These are phyloP conservation scores for Callithrix jacchus DNA, from an alignment of 2,113 vertebrate genomes.

Conservation along the genomic window DNA sequence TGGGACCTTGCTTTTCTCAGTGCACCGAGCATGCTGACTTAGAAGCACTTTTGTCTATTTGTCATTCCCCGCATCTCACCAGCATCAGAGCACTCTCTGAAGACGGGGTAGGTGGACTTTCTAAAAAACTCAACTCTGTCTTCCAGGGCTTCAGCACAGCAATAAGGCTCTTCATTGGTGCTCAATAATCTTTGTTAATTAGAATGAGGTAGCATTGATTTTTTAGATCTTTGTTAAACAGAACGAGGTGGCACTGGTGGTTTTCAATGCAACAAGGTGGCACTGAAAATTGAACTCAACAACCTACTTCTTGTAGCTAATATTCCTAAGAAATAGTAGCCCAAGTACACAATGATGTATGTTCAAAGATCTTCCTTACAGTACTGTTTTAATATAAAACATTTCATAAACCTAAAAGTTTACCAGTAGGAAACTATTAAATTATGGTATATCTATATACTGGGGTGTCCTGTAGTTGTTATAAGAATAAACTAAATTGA, in stretches of 20 bases:
- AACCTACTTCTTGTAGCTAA: not conserved
- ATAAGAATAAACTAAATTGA: conserved; percentile 30
- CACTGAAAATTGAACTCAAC: conserved; percentile 42
- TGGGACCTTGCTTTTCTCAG: not conserved
- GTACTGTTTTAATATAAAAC: conserved; percentile 1
- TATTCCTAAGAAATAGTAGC: not conserved
- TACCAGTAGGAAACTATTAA: conserved; percentile 19
- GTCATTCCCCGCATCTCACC: not conserved
- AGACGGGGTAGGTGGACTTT: not conserved
- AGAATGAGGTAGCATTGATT: not conserved
- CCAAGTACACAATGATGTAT: not conserved
- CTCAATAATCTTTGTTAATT: not conserved
- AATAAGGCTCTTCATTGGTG: not conserved
- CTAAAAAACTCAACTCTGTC: not conserved
- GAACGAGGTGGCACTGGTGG: not conserved
- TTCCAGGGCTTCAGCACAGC: not conserved
- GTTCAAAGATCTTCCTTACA: conserved; percentile 14
- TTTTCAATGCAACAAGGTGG: not conserved
- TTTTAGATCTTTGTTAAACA: not conserved
- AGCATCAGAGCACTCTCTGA: not conserved
- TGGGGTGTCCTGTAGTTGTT: not conserved
- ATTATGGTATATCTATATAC: not conserved
- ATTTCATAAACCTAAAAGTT: not conserved
- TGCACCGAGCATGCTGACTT: not conserved
- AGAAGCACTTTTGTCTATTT: not conserved